phyloP scores from a whole-genome alignment of 2,113 vertebrate species.

The Ranitomeya imitator region DNA sequence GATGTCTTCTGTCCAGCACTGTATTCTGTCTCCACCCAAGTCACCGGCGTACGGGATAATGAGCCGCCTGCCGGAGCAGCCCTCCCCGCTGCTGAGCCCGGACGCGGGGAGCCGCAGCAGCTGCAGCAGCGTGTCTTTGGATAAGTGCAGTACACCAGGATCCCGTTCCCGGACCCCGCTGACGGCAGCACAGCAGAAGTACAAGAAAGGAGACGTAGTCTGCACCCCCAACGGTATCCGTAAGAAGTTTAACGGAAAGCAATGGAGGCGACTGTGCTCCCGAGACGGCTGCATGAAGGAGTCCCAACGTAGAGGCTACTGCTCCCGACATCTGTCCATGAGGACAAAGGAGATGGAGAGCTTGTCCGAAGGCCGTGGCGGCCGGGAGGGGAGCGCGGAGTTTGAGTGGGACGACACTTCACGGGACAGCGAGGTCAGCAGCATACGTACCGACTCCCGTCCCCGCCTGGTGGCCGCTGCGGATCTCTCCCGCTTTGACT shows the following conservation, averaged over 20 bases:
- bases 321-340: conserved; percentile 91
- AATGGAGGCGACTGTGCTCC: conserved; percentile 90
- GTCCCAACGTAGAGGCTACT: conserved; percentile 89
- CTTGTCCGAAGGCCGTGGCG: conserved; percentile 70
- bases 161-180: conserved; percentile 84
- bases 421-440: conserved; percentile 85
- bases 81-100: conserved; percentile 65
- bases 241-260: conserved; percentile 94
- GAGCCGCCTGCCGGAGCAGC: conserved; percentile 68
- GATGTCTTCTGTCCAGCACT: conserved; percentile 63
- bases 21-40: conserved; percentile 68
- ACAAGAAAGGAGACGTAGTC: conserved; percentile 91
- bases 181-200: conserved; percentile 85
- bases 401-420: conserved; percentile 91
- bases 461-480: conserved; percentile 73
- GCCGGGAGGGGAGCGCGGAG: conserved; percentile 74
- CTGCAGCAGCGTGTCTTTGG: conserved; percentile 68
- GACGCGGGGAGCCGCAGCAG: conserved; percentile 67
- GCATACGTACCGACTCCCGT: conserved; percentile 83
- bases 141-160: conserved; percentile 65
- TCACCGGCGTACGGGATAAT: conserved; percentile 67
- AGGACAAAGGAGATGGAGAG: conserved; percentile 91
- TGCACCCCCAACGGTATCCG: conserved; percentile 90
- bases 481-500: conserved; percentile 87
- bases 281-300: conserved; percentile 94